These are phyloP conservation scores for Sinohyriopsis cumingii DNA, from an alignment of 2,888 invertebrate species.

Conservation along the genomic window DNA sequence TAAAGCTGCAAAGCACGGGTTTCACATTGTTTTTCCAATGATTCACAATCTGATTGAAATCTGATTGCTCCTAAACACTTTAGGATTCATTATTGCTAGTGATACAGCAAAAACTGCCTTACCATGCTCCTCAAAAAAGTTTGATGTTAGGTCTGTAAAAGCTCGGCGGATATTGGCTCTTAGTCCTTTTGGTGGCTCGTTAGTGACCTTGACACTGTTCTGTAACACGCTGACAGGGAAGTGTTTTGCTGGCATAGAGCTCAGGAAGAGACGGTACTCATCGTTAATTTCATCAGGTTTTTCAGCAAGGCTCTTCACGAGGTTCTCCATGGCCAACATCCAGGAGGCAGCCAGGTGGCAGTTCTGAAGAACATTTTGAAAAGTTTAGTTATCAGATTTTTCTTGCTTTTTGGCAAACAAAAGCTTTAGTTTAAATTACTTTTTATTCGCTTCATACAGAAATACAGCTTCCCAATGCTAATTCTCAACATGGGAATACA, in stretches of 20 bases:
- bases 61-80: no score
- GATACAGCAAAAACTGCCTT: constrained; percentile 47
- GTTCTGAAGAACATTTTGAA: constrained; percentile 62
- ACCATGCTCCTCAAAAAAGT: constrained; percentile 88
- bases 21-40: no score
- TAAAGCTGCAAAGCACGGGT: no score
- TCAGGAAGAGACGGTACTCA: constrained; percentile 71
- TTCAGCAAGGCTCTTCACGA: constrained; percentile 70
- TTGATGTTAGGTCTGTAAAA: constrained; percentile 86
- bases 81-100: no score
- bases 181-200: constrained; percentile 73
- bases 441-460: no score
- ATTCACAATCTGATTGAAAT: no score
- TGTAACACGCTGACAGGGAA: constrained; percentile 73
- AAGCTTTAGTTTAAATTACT: background rate
- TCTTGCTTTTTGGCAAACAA: background rate
- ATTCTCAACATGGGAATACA: no score
- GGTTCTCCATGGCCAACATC: constrained; percentile 72
- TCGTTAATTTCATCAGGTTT: constrained; percentile 68
- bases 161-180: constrained; percentile 85
- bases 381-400: background rate
- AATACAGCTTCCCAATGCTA: no score
- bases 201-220: constrained; percentile 73
- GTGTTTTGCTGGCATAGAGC: constrained; percentile 71
- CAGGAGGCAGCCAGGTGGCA: constrained; percentile 73